phyloP scores from a whole-genome alignment of 2,113 vertebrate species.

The Athene cunicularia region DNA sequence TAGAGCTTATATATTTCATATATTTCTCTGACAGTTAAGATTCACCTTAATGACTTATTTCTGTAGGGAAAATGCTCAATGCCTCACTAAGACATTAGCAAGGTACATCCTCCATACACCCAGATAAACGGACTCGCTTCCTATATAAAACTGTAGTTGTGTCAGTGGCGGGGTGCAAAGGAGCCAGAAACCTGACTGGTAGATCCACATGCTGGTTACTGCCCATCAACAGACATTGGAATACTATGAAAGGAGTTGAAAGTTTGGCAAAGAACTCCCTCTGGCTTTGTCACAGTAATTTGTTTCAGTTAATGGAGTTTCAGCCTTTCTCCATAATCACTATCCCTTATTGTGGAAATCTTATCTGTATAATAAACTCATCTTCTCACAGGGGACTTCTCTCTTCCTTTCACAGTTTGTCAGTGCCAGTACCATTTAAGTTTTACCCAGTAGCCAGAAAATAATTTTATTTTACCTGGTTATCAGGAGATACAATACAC shows the following conservation, averaged over 20 bases:
- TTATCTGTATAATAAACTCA: slow-evolving; percentile 67
- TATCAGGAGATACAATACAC: not conserved
- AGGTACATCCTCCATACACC: not conserved
- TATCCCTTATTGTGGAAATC: slow-evolving; percentile 64
- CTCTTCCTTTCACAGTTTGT: slow-evolving; percentile 33
- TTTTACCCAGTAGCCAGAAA: slow-evolving; percentile 4
- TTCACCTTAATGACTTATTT: not conserved
- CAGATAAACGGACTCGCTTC: not conserved
- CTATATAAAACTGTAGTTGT: not conserved
- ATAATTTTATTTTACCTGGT: slow-evolving; percentile 32
- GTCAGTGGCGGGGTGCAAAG: accelerated
- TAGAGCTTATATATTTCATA: not conserved
- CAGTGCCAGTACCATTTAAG: slow-evolving; percentile 41
- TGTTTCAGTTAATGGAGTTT: slow-evolving; percentile 66
- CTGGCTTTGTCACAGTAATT: slow-evolving; percentile 61
- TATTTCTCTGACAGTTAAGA: not conserved
- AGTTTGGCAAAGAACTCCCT: slow-evolving; percentile 59
- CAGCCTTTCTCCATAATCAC: slow-evolving; percentile 54
- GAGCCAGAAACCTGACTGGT: not conserved
- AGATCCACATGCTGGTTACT: not conserved
- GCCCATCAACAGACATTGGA: not conserved
- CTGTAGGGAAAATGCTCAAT: not conserved
- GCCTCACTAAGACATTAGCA: not conserved
- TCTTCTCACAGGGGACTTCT: slow-evolving; percentile 46
- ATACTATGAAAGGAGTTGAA: slow-evolving; percentile 26